Percentiles rank a stretch among this genome's conserved stretches.
Evolutionary conservation across 2,797 vertebrate species (phyloP).

Genomic region (Acipenser ruthenus): DNA sequence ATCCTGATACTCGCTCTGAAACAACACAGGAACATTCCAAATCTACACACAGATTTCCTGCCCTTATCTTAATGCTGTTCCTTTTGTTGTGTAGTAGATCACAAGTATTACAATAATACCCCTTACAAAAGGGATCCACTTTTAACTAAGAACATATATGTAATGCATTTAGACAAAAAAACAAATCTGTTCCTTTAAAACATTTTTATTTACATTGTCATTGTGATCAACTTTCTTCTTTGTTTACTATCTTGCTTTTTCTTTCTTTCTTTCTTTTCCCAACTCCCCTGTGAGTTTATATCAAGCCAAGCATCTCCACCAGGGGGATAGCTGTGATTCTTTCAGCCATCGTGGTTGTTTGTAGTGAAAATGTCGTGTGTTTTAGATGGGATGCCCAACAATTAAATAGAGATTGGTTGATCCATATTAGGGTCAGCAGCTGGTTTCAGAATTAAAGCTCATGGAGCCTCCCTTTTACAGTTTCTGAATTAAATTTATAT

Average conservation of each 20-base stretch:
- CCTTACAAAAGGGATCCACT: not conserved
- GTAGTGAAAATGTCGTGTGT: slow-evolving; percentile 56
- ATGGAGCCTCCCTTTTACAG: slow-evolving; percentile 53
- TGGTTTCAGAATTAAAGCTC: slow-evolving; percentile 62
- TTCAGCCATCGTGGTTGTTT: slow-evolving; percentile 47
- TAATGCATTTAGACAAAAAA: not conserved
- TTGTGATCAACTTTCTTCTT: no score
- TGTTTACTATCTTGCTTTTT: slow-evolving; percentile 49
- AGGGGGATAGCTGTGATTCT: slow-evolving; percentile 44
- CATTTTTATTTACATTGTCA: no score
- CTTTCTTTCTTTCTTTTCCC: slow-evolving; percentile 24
- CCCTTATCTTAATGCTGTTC: not conserved
- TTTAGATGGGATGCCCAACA: slow-evolving; percentile 60
- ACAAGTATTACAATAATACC: not conserved
- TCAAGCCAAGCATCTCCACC: slow-evolving; percentile 46
- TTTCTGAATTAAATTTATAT: slow-evolving; percentile 77
- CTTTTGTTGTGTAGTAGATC: no score
- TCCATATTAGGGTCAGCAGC: slow-evolving; percentile 87
- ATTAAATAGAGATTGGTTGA: slow-evolving; percentile 92
- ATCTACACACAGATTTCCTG: not conserved
- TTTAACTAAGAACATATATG: not conserved
- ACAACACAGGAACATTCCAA: not conserved
- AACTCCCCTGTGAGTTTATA: slow-evolving; percentile 50
- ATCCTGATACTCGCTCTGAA: slow-evolving; percentile 24
- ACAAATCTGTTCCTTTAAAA: no score